Conservation (phyloP, 2,113 vertebrate species). For the Echinops telfairi region DNA sequence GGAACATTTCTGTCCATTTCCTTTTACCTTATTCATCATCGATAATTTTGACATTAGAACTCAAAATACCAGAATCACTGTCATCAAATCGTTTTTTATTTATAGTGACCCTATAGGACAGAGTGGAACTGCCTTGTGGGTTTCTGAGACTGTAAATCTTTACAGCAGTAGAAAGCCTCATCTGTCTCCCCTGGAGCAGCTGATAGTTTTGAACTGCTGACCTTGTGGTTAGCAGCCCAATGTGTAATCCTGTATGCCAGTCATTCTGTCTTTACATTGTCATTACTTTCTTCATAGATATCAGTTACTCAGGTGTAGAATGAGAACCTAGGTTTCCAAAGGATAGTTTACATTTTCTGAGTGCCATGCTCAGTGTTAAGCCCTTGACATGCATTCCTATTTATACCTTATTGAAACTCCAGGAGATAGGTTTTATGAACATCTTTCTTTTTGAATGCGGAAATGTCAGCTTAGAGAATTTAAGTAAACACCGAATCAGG, state of each 20-base stretch:
- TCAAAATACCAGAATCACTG: too few relatives aligned
- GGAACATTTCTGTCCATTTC: slow-evolving; percentile 37
- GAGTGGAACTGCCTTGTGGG: too few relatives aligned
- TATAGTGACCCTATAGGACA: too few relatives aligned
- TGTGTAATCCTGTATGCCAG: neutral
- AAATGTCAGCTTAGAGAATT: slow-evolving; percentile 37
- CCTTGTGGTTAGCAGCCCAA: too few relatives aligned
- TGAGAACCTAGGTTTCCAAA: neutral
- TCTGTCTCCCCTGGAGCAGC: too few relatives aligned
- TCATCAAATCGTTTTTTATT: too few relatives aligned
- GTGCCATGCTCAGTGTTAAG: slow-evolving; percentile 4
- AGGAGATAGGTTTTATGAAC: neutral
- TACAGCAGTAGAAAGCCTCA: too few relatives aligned
- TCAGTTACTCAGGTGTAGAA: neutral
- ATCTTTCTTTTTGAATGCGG: slow-evolving; percentile 26
- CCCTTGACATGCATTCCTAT: neutral
- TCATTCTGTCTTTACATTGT: slow-evolving; percentile 30
- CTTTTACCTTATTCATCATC: neutral
- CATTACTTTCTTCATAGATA: neutral
- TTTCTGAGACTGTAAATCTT: too few relatives aligned
- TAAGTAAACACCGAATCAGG: neutral
- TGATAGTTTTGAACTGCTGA: too few relatives aligned
- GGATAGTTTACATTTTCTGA: slow-evolving; percentile 9
- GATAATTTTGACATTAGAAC: slow-evolving; percentile 4
- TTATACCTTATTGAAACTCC: neutral